These are phyloP conservation scores for Parapristionchus giblindavisi DNA, from an alignment of 2,888 invertebrate genomes.

Conservation along the genomic window DNA sequence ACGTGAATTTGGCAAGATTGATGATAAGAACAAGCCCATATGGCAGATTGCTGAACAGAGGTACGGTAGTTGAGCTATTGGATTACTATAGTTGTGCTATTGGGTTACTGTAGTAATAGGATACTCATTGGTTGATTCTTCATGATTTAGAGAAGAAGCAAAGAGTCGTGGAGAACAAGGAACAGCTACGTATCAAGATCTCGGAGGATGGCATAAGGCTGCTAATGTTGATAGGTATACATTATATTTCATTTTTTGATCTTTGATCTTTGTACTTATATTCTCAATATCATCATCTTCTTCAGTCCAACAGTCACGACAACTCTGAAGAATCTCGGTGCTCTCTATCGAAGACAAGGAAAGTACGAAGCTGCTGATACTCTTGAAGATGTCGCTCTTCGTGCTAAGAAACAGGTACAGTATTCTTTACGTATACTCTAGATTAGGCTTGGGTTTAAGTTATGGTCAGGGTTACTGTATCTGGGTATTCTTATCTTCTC, in stretches of 20 bases:
- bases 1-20: conserved; percentile 83
- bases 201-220: conserved; percentile 91
- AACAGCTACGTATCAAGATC: conserved; percentile 61
- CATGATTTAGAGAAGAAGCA: conserved; percentile 25
- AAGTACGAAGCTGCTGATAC: conserved; percentile 99
- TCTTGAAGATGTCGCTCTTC: conserved; percentile 94
- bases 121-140: background rate
- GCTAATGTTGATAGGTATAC: conserved; percentile 85
- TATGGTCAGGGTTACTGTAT: background rate
- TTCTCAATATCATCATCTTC: background rate
- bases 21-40: conserved; percentile 84
- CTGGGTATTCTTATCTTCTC: no score
- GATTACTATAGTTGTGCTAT: background rate
- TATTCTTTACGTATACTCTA: background rate
- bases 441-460: background rate
- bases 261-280: background rate
- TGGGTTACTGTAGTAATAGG: background rate
- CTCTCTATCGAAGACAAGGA: conserved; percentile 95
- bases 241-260: background rate
- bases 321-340: conserved; percentile 96
- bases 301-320: conserved; percentile 92
- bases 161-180: conserved; percentile 40
- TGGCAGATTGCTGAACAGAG: conserved; percentile 39
- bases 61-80: background rate
- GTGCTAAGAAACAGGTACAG: conserved; percentile 90